Conservation (phyloP, 2,888 invertebrate genomes). For the Drosophila villosipedis region DNA sequence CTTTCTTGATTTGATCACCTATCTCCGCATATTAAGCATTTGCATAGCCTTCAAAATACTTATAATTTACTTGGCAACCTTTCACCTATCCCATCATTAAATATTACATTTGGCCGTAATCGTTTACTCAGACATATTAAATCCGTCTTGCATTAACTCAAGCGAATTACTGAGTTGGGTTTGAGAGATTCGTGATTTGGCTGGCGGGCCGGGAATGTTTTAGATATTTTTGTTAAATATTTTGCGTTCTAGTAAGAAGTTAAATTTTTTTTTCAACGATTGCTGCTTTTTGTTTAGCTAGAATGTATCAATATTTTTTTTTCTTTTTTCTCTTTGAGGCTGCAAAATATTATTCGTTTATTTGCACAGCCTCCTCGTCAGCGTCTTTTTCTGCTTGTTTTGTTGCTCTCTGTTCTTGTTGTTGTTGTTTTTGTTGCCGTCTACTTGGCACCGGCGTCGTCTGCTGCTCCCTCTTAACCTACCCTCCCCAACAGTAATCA, state of each 20-base stretch:
- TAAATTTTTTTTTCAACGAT: conserved; percentile 8
- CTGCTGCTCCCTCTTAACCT: conserved; percentile 16
- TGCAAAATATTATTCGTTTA: conserved; percentile 75
- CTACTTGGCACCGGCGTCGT: conserved; percentile 70
- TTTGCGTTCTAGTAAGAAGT: conserved; percentile 20
- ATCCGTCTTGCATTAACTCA: conserved; percentile 46
- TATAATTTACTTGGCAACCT: not conserved
- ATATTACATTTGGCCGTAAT: conserved; percentile 21
- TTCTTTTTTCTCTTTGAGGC: conserved; percentile 51
- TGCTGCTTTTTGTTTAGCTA: conserved; percentile 13
- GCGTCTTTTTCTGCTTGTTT: conserved; percentile 22
- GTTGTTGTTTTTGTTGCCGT: conserved; percentile 45
- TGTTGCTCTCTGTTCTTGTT: conserved; percentile 26
- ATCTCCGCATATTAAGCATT: not conserved
- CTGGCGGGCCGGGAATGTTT: conserved; percentile 7
- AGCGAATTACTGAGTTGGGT: conserved; percentile 59
- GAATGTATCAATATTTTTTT: conserved; percentile 3
- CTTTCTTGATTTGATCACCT: not conserved
- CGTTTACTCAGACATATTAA: conserved; percentile 33
- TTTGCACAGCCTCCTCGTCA: conserved; percentile 54
- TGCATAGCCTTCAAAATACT: not conserved
- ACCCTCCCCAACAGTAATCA: conserved; percentile 3
- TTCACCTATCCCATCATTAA: not conserved
- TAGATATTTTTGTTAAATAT: conserved; percentile 29
- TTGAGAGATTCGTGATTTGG: conserved; percentile 42